Evolutionary conservation across 2,888 invertebrate genomes (phyloP).

Genomic region (Drepanosiphum platanoidis): DNA sequence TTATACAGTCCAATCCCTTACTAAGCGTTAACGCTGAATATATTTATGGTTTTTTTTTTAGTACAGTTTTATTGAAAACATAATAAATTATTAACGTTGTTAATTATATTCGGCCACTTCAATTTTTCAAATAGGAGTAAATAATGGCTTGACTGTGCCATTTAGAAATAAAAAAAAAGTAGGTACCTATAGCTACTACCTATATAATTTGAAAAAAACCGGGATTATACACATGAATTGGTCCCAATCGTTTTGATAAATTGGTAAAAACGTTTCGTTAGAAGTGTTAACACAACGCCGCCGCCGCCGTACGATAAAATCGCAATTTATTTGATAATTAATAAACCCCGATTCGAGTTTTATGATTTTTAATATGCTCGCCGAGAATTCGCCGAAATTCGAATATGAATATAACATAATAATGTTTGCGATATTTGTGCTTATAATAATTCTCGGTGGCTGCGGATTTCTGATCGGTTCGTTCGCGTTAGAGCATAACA

Average conservation of each 20-base stretch:
- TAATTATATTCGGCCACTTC: not conserved
- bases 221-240: not conserved
- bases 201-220: too few species aligned
- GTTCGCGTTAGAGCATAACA: too few species aligned
- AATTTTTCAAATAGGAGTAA: conserved; percentile 13
- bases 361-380: not conserved
- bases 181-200: not conserved
- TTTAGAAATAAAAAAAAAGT: not conserved
- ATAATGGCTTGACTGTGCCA: not conserved
- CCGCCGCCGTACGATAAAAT: not conserved
- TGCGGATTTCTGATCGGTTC: too few species aligned
- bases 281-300: not conserved
- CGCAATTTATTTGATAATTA: not conserved
- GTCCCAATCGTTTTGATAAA: not conserved
- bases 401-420: not conserved
- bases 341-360: not conserved
- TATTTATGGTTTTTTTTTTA: conserved; percentile 14
- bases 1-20: not conserved
- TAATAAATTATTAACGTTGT: conserved; percentile 32
- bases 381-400: not conserved
- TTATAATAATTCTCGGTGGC: too few species aligned
- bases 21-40: not conserved
- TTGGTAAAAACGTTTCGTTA: not conserved
- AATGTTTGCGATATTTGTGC: not conserved
- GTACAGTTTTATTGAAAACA: not conserved